Percentiles rank a stretch among this genome's conserved stretches.
Conservation (phyloP, 2,113 vertebrate genomes). For the Trinectes maculatus region DNA sequence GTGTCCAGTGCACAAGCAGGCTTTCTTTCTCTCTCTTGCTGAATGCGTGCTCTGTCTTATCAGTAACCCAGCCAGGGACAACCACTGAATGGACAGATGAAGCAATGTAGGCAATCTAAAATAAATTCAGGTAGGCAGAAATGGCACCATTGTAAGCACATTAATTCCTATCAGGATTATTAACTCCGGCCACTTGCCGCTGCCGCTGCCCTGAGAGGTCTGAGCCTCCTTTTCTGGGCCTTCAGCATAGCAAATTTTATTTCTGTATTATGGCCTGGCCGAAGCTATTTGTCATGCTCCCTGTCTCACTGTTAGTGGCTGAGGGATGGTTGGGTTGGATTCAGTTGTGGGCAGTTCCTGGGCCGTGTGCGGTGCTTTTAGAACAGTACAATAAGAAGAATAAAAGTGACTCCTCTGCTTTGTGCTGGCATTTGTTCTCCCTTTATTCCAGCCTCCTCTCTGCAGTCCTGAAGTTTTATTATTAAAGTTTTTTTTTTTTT, state of each 20-base stretch:
- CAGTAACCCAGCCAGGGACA: slow-evolving; percentile 60
- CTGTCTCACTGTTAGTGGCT: slow-evolving; percentile 42
- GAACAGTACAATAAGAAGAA: slow-evolving; percentile 42
- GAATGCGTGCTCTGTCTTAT: slow-evolving; percentile 73
- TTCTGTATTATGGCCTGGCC: slow-evolving; percentile 56
- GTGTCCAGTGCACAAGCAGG: slow-evolving; percentile 75
- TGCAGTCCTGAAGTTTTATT: slow-evolving; percentile 29
- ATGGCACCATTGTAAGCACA: slow-evolving; percentile 64
- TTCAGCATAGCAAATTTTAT: slow-evolving; percentile 60
- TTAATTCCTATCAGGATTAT: slow-evolving; percentile 72
- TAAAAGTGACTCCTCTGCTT: slow-evolving; percentile 47
- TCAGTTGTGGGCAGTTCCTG: slow-evolving; percentile 49
- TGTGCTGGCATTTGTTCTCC: slow-evolving; percentile 47
- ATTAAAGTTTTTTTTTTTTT: slow-evolving; percentile 21
- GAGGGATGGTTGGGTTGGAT: slow-evolving; percentile 63
- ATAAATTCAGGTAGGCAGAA: slow-evolving; percentile 73
- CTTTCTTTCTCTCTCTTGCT: slow-evolving; percentile 64
- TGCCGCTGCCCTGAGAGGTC: slow-evolving; percentile 49
- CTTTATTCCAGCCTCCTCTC: slow-evolving; percentile 15
- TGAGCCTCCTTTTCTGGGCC: slow-evolving; percentile 48
- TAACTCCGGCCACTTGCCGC: slow-evolving; percentile 56
- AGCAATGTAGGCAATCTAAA: slow-evolving; percentile 69
- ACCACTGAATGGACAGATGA: slow-evolving; percentile 66
- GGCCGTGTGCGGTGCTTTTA: slow-evolving; percentile 33
- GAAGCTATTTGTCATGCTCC: slow-evolving; percentile 68